These are phyloP conservation scores for Halichondria panicea DNA, from an alignment of 37 sponge, comb jelly and placozoan genomes.

Conservation along the genomic window DNA sequence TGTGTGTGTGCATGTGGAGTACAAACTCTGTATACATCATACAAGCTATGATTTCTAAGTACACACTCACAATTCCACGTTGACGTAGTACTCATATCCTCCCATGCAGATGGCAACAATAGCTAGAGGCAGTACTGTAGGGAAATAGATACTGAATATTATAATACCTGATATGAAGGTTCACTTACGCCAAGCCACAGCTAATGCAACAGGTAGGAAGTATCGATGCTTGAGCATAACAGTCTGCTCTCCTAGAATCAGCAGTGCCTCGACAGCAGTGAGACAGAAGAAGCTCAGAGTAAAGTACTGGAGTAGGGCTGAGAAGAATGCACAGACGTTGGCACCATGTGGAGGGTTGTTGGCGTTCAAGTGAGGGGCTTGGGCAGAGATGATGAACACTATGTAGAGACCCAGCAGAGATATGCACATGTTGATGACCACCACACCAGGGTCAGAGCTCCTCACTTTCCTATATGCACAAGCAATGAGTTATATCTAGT, in stretches of 20 bases:
- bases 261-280: slow-evolving; percentile 41
- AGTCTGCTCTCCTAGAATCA: too few relatives aligned
- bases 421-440: slow-evolving; percentile 47
- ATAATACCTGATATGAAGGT: neutral
- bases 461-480: slow-evolving; percentile 30
- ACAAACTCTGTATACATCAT: neutral
- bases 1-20: neutral
- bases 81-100: slow-evolving; percentile 35
- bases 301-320: slow-evolving; percentile 54
- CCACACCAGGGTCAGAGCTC: neutral
- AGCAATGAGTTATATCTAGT: neutral
- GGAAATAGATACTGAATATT: neutral
- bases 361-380: neutral
- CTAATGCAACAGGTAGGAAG: neutral
- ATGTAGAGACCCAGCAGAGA: slow-evolving; percentile 59
- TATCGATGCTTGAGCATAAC: too few relatives aligned
- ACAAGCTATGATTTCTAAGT: neutral
- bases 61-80: slow-evolving; percentile 7
- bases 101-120: slow-evolving; percentile 34
- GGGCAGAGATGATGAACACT: slow-evolving; percentile 32
- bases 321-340: slow-evolving; percentile 36
- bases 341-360: neutral
- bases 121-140: slow-evolving; percentile 13
- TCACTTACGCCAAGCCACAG: slow-evolving; percentile 11
- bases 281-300: slow-evolving; percentile 56